phyloP scores from a whole-genome alignment of 2,113 vertebrate species.

The Chamaetylas fuelleborni region DNA sequence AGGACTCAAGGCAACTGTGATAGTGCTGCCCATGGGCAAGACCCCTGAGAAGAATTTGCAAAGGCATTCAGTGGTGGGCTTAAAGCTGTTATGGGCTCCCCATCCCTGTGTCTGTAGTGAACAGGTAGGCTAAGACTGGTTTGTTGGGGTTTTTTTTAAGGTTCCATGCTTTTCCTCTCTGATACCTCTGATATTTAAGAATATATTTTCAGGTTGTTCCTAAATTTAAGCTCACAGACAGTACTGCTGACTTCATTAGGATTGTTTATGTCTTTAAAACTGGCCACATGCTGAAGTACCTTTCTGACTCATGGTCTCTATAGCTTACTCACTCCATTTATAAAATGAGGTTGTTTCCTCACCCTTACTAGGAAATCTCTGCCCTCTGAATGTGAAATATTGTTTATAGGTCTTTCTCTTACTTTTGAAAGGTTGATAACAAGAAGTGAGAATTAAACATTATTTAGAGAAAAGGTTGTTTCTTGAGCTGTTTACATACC shows the following conservation, averaged over 20 bases:
- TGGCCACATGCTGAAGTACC: neutral
- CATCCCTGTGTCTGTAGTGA: neutral
- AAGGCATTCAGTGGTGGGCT: neutral
- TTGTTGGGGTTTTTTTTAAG: neutral
- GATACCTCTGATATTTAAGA: slow-evolving; percentile 24
- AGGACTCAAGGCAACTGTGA: neutral
- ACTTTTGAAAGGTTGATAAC: neutral
- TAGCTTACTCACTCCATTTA: slow-evolving; percentile 45
- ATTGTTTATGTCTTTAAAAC: slow-evolving; percentile 54
- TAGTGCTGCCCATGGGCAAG: neutral
- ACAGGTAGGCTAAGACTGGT: neutral
- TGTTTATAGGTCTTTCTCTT: slow-evolving; percentile 13
- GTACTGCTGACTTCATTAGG: slow-evolving; percentile 41
- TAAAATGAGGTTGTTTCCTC: slow-evolving; percentile 36
- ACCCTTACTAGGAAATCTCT: slow-evolving; percentile 23
- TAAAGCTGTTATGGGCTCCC: neutral
- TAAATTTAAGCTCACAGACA: slow-evolving; percentile 40
- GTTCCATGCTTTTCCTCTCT: slow-evolving; percentile 1
- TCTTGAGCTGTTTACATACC: neutral
- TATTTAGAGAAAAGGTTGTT: neutral
- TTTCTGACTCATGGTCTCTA: slow-evolving; percentile 54
- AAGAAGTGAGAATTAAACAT: neutral
- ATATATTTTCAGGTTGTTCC: slow-evolving; percentile 35
- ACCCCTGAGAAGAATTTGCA: neutral
- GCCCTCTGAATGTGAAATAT: slow-evolving; percentile 6